phyloP scores from a whole-genome alignment of 2,888 invertebrate genomes.

The Philaethria dido region DNA sequence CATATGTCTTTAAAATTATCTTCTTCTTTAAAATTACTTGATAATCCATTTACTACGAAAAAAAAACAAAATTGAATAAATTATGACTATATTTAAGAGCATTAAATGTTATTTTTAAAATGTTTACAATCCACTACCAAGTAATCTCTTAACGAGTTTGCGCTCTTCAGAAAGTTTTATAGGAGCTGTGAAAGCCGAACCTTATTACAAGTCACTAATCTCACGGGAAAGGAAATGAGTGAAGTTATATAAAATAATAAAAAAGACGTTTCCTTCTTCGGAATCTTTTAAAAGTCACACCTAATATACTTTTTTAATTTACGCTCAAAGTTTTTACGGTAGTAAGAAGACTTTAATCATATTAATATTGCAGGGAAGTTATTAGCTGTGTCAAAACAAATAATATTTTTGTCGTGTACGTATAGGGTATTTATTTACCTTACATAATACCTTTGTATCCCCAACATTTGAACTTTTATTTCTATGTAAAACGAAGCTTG shows the following conservation, averaged over 20 bases:
- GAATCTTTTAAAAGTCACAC: conserved; percentile 22
- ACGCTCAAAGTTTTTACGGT: conserved; percentile 7
- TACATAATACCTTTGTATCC: too few relatives aligned
- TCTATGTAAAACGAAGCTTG: too few relatives aligned
- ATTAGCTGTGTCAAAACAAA: too few relatives aligned
- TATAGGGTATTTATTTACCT: too few relatives aligned
- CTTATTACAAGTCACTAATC: conserved; percentile 47
- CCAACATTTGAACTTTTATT: too few relatives aligned
- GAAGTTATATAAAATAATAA: conserved; percentile 40
- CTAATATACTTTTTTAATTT: conserved; percentile 32
- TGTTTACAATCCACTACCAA: conserved; percentile 61
- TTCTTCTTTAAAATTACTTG: background rate
- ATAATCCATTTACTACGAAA: background rate
- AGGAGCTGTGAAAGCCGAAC: conserved; percentile 42
- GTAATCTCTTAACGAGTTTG: conserved; percentile 61
- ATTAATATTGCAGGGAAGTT: background rate
- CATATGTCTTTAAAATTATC: background rate
- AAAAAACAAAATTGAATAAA: background rate
- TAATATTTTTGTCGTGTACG: too few relatives aligned
- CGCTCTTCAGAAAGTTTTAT: conserved; percentile 57
- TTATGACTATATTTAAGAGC: background rate
- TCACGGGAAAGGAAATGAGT: conserved; percentile 43
- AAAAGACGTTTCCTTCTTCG: conserved; percentile 15
- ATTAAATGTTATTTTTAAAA: conserved; percentile 26
- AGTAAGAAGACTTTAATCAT: conserved; percentile 1